A percentile compares a stretch with the other conserved stretches of the same genome.
Evolutionary conservation across 2,888 invertebrate genomes (phyloP).

Genomic region (Idaea biselata): DNA sequence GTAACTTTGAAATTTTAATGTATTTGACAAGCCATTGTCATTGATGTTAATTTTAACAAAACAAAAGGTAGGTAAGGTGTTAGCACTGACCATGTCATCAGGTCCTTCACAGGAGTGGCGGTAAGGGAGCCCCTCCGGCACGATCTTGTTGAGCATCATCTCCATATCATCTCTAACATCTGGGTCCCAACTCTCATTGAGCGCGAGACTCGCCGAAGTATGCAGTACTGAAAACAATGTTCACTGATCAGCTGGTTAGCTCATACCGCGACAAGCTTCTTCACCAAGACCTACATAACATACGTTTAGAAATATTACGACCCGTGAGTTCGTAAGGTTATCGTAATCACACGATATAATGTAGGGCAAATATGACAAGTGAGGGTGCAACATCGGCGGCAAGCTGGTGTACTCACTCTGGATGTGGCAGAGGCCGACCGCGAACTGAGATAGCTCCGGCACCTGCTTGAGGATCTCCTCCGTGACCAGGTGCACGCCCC

Average conservation of each 20-base stretch:
- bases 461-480: slow-evolving; percentile 97
- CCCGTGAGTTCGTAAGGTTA: slow-evolving; percentile 30
- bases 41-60: not conserved
- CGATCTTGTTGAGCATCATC: slow-evolving; percentile 99
- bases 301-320: slow-evolving; percentile 23
- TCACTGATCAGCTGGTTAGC: slow-evolving; percentile 54
- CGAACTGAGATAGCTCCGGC: slow-evolving; percentile 96
- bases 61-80: not conserved
- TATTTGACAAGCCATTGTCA: not conserved
- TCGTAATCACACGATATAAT: slow-evolving; percentile 40
- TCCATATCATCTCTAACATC: slow-evolving; percentile 99
- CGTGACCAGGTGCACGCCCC: slow-evolving; percentile 98
- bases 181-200: slow-evolving; percentile 99
- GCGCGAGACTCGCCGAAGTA: slow-evolving; percentile 97
- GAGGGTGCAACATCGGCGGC: slow-evolving; percentile 67
- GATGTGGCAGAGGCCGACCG: slow-evolving; percentile 97
- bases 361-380: slow-evolving; percentile 59
- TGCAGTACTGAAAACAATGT: slow-evolving; percentile 91
- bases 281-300: slow-evolving; percentile 20
- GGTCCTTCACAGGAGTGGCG: slow-evolving; percentile 98
- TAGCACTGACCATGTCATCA: slow-evolving; percentile 94
- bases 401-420: slow-evolving; percentile 90
- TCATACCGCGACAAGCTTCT: slow-evolving; percentile 24
- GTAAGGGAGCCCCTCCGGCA: slow-evolving; percentile 97
- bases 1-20: not conserved